These are phyloP conservation scores for Haliclystus octoradiatus DNA, from an alignment of 30 jellyfish, hydroid and myxozoan species.

Conservation along the genomic window DNA sequence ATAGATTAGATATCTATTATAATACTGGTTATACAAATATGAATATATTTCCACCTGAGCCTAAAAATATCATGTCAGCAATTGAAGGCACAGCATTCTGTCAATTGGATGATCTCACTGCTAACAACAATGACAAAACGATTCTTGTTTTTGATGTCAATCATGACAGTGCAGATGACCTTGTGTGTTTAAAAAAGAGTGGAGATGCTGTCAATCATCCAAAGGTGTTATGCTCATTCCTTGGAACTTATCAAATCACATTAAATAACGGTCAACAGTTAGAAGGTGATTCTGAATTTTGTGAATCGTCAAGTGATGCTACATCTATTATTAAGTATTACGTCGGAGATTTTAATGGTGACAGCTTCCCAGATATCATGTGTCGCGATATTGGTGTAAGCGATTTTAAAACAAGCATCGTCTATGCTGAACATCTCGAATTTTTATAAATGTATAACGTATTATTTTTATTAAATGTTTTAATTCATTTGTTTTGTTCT, in stretches of 20 bases:
- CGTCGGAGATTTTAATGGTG: background rate
- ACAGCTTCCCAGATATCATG: background rate
- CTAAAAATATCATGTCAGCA: background rate
- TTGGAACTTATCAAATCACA: background rate
- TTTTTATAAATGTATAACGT: background rate
- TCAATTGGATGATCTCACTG: too few relatives aligned
- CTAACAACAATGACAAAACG: background rate
- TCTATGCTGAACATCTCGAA: background rate
- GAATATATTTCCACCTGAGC: background rate
- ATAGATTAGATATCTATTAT: too few relatives aligned
- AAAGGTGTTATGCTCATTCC: background rate
- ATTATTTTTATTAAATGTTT: too few relatives aligned
- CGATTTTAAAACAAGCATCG: background rate
- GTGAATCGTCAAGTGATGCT: background rate
- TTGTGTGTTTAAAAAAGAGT: background rate
- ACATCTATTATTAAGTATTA: background rate
- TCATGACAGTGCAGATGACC: background rate
- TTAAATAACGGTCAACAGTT: too few relatives aligned
- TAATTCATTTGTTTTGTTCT: too few relatives aligned
- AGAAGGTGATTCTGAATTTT: background rate
- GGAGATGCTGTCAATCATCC: background rate
- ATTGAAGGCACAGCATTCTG: background rate
- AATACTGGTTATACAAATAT: background rate
- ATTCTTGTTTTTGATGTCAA: background rate
- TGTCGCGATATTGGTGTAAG: background rate